Evolutionary conservation across 1,140 invertebrate species (phyloP).

Genomic region (Cherax quadricarinatus): DNA sequence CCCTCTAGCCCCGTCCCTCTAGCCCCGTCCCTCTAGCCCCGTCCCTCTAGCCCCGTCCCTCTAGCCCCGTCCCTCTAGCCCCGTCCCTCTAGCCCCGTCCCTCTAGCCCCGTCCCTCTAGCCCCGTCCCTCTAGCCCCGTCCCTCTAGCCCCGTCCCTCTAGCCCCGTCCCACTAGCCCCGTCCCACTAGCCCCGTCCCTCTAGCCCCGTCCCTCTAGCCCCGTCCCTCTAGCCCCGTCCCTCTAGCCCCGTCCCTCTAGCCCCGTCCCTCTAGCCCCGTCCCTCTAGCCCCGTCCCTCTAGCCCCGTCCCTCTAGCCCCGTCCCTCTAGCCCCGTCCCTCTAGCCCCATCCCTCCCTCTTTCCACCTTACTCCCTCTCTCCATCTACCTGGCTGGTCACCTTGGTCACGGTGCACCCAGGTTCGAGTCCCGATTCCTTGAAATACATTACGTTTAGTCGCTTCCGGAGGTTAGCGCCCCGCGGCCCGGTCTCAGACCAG

Average conservation of each 20-base stretch:
- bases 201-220: neutral
- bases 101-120: neutral
- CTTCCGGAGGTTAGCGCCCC: no score
- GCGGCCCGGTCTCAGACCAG: no score
- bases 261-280: neutral
- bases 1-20: no score
- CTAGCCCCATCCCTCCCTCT: neutral
- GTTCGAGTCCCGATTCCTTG: no score
- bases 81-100: neutral
- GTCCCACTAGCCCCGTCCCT: neutral
- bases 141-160: neutral
- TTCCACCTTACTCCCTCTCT: no score
- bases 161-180: neutral
- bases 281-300: neutral
- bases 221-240: neutral
- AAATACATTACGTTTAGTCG: no score
- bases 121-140: no score
- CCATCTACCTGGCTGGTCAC: no score
- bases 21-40: neutral
- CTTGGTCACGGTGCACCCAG: no score
- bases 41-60: neutral
- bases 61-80: neutral
- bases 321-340: neutral
- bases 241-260: neutral
- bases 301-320: neutral